phyloP scores from a whole-genome alignment of 2,888 invertebrate species.

The Phoenoteleia sp. region DNA sequence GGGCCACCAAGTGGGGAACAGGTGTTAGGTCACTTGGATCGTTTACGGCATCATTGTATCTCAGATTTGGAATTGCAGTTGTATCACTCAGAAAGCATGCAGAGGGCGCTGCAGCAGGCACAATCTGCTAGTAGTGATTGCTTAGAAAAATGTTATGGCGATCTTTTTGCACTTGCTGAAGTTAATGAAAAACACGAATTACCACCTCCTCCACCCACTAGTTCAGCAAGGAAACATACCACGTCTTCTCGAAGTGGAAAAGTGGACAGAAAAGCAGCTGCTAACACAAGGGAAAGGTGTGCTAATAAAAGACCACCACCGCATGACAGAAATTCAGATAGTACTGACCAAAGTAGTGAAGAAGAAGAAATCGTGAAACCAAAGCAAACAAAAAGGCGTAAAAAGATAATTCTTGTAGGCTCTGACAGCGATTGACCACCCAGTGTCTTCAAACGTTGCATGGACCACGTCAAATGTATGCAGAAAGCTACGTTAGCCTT shows the following conservation, averaged over 20 bases:
- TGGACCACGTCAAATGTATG: conserved; percentile 85
- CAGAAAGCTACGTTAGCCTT: conserved; percentile 84
- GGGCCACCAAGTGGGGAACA: conserved; percentile 94
- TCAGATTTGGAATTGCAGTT: conserved; percentile 87
- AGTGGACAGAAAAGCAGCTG: conserved; percentile 81
- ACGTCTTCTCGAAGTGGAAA: conserved; percentile 79
- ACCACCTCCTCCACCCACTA: conserved; percentile 87
- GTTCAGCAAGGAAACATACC: conserved; percentile 86
- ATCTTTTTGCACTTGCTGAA: conserved; percentile 96
- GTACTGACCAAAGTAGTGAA: conserved; percentile 94
- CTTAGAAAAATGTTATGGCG: conserved; percentile 96
- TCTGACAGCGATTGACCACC: conserved; percentile 96
- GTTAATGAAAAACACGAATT: conserved; percentile 91
- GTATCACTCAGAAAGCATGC: conserved; percentile 96
- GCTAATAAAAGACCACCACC: conserved; percentile 82
- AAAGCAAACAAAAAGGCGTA: conserved; percentile 97
- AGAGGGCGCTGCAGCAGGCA: conserved; percentile 96
- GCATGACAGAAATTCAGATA: conserved; percentile 84
- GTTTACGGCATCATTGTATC: conserved; percentile 93
- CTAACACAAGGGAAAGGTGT: conserved; percentile 82
- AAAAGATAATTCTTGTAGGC: conserved; percentile 90
- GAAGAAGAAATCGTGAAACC: conserved; percentile 97
- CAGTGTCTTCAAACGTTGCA: conserved; percentile 85
- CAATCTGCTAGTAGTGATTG: conserved; percentile 96
- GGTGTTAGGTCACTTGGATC: conserved; percentile 97